These are phyloP conservation scores for Epizoanthus scotinus DNA, from an alignment of 92 coral and sea anemone genomes.

Conservation along the genomic window DNA sequence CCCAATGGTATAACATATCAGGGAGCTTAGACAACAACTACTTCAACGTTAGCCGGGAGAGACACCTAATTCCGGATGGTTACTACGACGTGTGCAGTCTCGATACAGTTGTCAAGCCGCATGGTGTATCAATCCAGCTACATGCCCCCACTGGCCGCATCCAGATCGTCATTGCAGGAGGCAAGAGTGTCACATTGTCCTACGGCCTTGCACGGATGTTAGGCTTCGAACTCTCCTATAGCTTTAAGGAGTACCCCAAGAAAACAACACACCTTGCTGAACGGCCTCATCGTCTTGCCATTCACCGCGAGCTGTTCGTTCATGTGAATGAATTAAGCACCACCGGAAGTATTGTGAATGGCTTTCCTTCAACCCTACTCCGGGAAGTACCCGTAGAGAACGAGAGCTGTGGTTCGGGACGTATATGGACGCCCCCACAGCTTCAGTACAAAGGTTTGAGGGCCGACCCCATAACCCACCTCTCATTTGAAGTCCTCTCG, in stretches of 20 bases:
- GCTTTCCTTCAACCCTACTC: too few relatives aligned
- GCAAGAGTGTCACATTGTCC: neutral
- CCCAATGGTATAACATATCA: neutral
- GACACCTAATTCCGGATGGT: neutral
- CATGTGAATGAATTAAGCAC: neutral
- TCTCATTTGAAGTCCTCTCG: neutral
- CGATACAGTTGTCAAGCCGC: slow-evolving; percentile 1
- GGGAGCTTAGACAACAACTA: slow-evolving; percentile 6
- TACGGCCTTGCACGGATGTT: neutral
- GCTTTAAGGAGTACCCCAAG: neutral
- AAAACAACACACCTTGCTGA: neutral
- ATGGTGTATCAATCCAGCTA: slow-evolving; percentile 19
- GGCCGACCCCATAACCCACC: slow-evolving; percentile 1
- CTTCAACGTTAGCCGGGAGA: slow-evolving; percentile 1
- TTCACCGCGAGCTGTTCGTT: too few relatives aligned
- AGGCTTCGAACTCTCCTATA: slow-evolving; percentile 7
- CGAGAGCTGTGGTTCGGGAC: neutral
- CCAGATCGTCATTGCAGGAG: neutral
- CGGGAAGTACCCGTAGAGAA: neutral
- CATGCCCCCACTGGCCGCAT: neutral
- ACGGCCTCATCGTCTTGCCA: neutral
- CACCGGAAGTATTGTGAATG: neutral
- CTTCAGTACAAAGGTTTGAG: slow-evolving; percentile 1
- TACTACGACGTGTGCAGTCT: neutral
- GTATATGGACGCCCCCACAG: neutral